Base-by-base conservation (phyloP, 2,797 vertebrate species). In the Moxostoma hubbsi region DNA sequence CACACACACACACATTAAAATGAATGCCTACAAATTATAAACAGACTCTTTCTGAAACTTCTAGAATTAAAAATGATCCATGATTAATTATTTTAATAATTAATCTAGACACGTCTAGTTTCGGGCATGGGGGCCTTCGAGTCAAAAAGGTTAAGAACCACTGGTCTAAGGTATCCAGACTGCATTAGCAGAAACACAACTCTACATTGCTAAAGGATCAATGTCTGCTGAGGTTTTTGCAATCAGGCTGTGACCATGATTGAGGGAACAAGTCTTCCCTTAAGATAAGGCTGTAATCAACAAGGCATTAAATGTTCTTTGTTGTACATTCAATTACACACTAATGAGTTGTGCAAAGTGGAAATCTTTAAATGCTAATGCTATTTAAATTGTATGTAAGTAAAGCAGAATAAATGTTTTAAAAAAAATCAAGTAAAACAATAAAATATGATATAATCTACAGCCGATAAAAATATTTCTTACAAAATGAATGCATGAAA, bases 231-330 rank as follows among this genome's bases (percentile, higher is more conserved):
- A 91, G 89, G 90, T 86, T 92, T 89, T 87, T 91, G 93, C 93
- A 92, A 92, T 96, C 94, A 95, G 92, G 92, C 93, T 91, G 91
- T 86, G 91, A 91, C 91, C 90, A 89, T 89, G 92, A 87, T 77
- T 57, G 7, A 81, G 64, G 47, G 78, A 82, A 61, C 89, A 93
- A 94, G 94, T 93, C 92, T 90, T 92, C 92, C 93, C 90, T 91
- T 93, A 91, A 94, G 95, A 94, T 93, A 94, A 94, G 92, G 91
- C 93, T 76, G 89, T 95, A 93, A 96, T 96, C 94, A 96, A 92
- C 94, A 88, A 87, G 86, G 86, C 86, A 93, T 65, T 53, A 74
- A 53, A 70, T 77, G 50, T 71, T 62, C 63, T 83, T 69, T 50
- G 10, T 57, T 80, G 67, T 64, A 76, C 75, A 79, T 82, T 67